Evolutionary conservation across 2,888 invertebrate species (phyloP), one percentile per base, ranked within the genome.

Genomic region (Antheraea yamamai): DNA sequence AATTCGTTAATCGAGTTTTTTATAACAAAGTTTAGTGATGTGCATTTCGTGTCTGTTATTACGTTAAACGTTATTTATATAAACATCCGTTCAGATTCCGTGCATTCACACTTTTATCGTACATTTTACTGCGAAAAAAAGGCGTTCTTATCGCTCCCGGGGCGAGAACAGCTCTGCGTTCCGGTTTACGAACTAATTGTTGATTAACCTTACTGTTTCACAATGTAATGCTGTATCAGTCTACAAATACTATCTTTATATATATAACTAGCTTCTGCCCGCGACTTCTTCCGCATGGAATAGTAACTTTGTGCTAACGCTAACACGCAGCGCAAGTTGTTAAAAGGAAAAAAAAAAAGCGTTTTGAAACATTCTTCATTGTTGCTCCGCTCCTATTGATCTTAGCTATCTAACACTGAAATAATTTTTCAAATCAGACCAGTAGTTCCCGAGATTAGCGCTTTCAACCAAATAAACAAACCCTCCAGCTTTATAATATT

Each of bases 91-190:
- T 70, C 39, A 70, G 70, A 35, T 23, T 70, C 70, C 35, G 39
- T n/a, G 39, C 35, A 39, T 39, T 39, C n/a, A 70, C 20, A 23
- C 10, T 70, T 14, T 70, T 70, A 70, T 70, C 70, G 14, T 39
- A 20, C 68, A 39, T 70, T 70, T 61, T 70, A 70, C 39, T 39
- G 70, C 70, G 70, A 70, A 70, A 70, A 70, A 35, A 39, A 16
- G 70, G n/a, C 58, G 64, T 4, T n/a, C 39, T 70, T 70, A 70
- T 70, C 70, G 10, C 4, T 20, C 39, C 39, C 70, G 39, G n/a
- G 39, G 70, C 35, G 39, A 70, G 39, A 70, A 66, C 64, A 66
- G 26, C 26, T 30, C 12, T 26, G 64, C 30, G 64, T 30, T 30
- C 64, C 64, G 64, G 64, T 66, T 66, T 66, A 30, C 64, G 12